phyloP scores from a whole-genome alignment of 2,797 vertebrate species.

The Clarias pachynema region DNA sequence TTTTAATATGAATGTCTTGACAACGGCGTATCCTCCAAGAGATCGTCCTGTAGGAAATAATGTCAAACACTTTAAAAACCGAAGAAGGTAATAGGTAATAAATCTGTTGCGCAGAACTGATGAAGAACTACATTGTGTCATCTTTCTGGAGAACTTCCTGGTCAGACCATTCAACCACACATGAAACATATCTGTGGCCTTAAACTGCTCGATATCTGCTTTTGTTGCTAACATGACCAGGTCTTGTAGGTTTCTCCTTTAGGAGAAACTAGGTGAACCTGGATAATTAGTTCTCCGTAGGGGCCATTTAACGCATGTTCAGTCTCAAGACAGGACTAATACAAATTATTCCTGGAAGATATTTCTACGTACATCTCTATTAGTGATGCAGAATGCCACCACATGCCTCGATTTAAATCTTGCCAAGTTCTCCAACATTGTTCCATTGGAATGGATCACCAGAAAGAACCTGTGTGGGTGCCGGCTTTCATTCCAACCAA shows the following conservation, averaged over 20 bases:
- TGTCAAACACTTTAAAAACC: neutral
- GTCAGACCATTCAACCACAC: neutral
- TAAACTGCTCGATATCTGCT: no score
- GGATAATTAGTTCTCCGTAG: neutral
- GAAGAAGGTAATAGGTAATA: neutral
- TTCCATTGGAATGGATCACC: neutral
- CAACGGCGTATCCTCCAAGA: constrained; percentile 55
- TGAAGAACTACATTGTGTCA: neutral
- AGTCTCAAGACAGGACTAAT: neutral
- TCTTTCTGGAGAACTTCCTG: neutral
- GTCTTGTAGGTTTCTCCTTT: neutral
- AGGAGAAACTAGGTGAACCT: neutral
- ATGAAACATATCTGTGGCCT: neutral
- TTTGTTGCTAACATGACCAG: neutral
- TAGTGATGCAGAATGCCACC: neutral
- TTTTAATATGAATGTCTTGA: constrained; percentile 55
- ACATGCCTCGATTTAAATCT: neutral
- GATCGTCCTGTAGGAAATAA: constrained; percentile 53
- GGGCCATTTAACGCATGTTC: neutral
- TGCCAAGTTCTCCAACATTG: neutral
- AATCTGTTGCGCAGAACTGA: neutral
- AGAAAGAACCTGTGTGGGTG: no score
- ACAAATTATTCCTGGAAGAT: neutral
- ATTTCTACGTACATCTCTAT: neutral
- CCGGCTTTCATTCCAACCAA: no score